Conservation (phyloP, 2,113 vertebrate genomes). For the Leptosomus discolor region DNA sequence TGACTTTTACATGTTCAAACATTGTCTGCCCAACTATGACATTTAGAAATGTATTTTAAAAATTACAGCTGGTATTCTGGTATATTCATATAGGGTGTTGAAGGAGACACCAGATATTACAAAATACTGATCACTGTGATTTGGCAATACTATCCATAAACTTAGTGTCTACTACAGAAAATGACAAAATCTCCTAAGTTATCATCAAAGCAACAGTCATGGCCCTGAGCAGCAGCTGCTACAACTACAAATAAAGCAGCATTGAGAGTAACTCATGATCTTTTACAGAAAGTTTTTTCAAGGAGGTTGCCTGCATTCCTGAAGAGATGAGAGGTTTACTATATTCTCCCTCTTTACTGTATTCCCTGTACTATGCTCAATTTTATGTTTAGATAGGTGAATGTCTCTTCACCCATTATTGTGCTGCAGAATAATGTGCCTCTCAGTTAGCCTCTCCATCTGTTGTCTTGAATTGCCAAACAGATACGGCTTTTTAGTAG, state of each 20-base stretch:
- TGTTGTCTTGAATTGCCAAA: neutral
- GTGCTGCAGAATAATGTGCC: neutral
- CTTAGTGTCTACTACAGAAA: neutral
- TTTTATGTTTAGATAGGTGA: neutral
- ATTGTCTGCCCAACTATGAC: neutral
- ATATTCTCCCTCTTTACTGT: neutral
- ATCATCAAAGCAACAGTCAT: neutral
- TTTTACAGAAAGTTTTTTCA: neutral
- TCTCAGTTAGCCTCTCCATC: neutral
- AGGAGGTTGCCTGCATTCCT: neutral
- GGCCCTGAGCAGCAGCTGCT: neutral
- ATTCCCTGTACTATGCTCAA: neutral
- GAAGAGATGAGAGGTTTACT: neutral
- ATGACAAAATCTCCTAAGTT: neutral
- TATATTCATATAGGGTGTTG: neutral
- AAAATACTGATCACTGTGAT: neutral
- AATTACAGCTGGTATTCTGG: neutral
- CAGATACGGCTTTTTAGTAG: neutral
- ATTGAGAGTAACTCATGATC: neutral
- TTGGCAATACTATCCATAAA: neutral
- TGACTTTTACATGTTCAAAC: neutral
- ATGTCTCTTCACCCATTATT: neutral
- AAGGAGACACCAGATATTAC: neutral
- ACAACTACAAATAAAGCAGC: neutral
- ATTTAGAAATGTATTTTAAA: neutral